A percentile compares a stretch with the other conserved stretches of the same genome.
Conservation (phyloP, 2,113 vertebrate genomes). For the Burhinus oedicnemus region DNA sequence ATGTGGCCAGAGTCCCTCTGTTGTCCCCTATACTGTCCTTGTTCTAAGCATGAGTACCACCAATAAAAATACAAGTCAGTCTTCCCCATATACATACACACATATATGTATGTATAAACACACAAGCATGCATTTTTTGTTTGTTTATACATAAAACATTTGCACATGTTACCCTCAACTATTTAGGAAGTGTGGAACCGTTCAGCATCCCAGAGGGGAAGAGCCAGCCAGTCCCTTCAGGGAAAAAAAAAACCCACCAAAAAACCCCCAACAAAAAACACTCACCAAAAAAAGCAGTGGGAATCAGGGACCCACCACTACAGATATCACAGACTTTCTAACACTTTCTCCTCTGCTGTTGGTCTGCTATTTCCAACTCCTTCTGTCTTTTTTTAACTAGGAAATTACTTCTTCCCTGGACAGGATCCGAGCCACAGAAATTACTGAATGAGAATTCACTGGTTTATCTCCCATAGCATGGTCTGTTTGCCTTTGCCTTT, state of each 20-base stretch:
- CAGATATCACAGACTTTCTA: background rate
- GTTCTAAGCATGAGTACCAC: background rate
- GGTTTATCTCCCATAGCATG: background rate
- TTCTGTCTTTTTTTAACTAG: background rate
- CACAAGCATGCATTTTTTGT: background rate
- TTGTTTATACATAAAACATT: background rate
- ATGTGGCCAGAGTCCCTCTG: background rate
- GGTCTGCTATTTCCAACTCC: background rate
- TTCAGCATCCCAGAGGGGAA: background rate
- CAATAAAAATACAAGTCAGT: background rate
- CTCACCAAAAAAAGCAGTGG: background rate
- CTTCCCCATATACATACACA: background rate
- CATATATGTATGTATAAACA: background rate
- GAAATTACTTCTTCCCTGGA: background rate
- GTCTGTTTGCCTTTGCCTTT: background rate
- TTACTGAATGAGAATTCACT: background rate
- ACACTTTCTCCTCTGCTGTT: background rate
- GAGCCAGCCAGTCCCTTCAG: background rate
- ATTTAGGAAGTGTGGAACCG: background rate
- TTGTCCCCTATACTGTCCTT: background rate
- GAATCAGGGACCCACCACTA: background rate
- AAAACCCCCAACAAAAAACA: background rate
- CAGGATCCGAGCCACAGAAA: background rate
- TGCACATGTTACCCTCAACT: fast-evolving
- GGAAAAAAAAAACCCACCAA: background rate